phyloP scores from a whole-genome alignment of 2,797 vertebrate genomes.

The Saxicola maurus region DNA sequence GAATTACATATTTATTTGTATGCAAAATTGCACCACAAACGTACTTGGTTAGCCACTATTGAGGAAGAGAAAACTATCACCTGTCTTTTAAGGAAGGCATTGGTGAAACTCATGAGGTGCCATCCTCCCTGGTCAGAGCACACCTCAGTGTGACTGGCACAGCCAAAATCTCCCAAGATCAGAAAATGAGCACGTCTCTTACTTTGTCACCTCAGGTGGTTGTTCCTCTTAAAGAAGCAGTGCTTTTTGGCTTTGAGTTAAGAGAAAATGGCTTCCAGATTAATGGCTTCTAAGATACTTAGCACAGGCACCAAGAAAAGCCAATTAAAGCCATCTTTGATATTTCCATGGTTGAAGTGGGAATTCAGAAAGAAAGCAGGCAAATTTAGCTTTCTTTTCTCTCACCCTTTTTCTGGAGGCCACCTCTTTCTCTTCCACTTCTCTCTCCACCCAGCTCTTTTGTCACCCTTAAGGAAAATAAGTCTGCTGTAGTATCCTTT shows the following conservation, averaged over 20 bases:
- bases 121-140: neutral
- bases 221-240: neutral
- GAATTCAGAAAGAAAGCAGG: neutral
- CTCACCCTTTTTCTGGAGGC: neutral
- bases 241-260: neutral
- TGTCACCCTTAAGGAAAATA: neutral
- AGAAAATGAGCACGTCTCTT: neutral
- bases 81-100: neutral
- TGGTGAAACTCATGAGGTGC: neutral
- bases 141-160: neutral
- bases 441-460: neutral
- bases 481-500: constrained; percentile 36
- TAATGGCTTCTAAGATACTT: neutral
- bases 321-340: neutral
- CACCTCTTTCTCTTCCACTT: neutral
- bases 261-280: neutral
- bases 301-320: neutral
- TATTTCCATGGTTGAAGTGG: neutral
- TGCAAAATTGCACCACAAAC: neutral
- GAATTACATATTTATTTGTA: neutral
- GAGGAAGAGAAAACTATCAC: neutral
- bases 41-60: neutral
- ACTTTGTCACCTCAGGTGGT: neutral
- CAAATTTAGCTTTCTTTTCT: neutral
- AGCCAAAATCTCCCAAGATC: neutral